Conservation (phyloP, 2,797 vertebrate species). For the Buceros bicornis region DNA sequence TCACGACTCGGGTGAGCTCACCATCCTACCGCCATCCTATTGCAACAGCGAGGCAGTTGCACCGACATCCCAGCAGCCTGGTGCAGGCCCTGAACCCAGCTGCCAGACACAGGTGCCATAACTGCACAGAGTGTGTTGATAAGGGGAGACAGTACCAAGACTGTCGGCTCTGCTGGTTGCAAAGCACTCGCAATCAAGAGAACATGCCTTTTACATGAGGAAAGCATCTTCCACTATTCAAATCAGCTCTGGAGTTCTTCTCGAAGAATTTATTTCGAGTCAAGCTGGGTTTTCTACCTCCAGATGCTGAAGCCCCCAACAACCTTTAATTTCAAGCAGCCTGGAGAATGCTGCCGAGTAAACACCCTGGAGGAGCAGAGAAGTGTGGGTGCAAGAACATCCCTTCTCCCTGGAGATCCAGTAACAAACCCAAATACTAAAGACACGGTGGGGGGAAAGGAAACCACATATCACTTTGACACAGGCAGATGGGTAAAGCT, state of each 20-base stretch:
- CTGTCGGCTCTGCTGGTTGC: background rate
- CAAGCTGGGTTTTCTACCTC: background rate
- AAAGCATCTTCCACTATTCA: background rate
- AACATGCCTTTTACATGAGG: background rate
- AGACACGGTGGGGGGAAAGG: background rate
- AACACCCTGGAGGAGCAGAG: background rate
- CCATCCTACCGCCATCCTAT: too few relatives aligned
- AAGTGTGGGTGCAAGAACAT: background rate
- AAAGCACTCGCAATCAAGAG: background rate
- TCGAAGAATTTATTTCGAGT: background rate
- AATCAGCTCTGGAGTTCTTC: background rate
- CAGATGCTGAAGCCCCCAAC: background rate
- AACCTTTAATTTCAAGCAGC: background rate
- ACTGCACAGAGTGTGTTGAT: background rate
- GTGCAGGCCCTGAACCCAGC: background rate
- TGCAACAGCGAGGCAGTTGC: too few relatives aligned
- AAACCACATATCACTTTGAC: background rate
- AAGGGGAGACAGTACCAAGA: background rate
- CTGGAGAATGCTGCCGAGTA: background rate
- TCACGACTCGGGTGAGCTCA: too few relatives aligned
- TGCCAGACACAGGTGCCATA: background rate
- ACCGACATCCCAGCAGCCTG: background rate
- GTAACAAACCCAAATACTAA: background rate
- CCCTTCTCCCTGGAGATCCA: background rate
- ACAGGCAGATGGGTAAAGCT: background rate